These are phyloP conservation scores for Oreochromis mossambicus DNA, from an alignment of 2,797 vertebrate species.

Conservation along the genomic window DNA sequence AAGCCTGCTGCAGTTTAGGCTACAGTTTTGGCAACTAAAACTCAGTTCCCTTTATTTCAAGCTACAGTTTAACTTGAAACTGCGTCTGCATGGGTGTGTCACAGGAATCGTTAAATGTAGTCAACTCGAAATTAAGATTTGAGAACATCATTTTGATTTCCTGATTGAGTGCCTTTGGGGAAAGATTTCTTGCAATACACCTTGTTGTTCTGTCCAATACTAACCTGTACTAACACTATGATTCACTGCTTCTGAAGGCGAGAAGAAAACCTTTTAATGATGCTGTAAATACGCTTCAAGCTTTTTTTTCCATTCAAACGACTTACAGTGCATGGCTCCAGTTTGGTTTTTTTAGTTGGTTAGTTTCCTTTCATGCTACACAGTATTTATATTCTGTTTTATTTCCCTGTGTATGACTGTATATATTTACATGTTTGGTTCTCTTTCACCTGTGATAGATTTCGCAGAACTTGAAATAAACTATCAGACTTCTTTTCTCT, in stretches of 20 bases:
- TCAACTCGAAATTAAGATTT: not conserved
- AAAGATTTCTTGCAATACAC: not conserved
- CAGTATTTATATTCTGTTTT: constrained; percentile 86
- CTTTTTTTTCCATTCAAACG: not conserved
- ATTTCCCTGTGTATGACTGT: constrained; percentile 86
- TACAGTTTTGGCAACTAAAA: not conserved
- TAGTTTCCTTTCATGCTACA: constrained; percentile 81
- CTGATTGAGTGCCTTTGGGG: constrained; percentile 41
- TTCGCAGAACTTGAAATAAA: constrained; percentile 85
- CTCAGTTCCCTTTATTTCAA: not conserved
- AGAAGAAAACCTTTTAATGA: not conserved
- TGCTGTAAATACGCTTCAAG: constrained; percentile 46
- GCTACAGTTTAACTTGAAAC: not conserved
- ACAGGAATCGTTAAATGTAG: not conserved
- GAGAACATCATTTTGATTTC: not conserved
- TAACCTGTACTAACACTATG: constrained; percentile 6
- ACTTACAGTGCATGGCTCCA: constrained; percentile 76
- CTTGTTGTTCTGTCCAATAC: not conserved
- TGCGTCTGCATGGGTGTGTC: not conserved
- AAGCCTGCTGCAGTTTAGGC: not conserved
- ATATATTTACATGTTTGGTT: constrained; percentile 76
- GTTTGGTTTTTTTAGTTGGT: constrained; percentile 32
- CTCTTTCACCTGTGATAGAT: constrained; percentile 86
- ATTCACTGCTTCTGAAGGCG: not conserved
- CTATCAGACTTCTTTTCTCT: constrained; percentile 37